These are phyloP conservation scores for Tipula vernalis DNA, from an alignment of 2,888 invertebrate genomes.

Conservation along the genomic window DNA sequence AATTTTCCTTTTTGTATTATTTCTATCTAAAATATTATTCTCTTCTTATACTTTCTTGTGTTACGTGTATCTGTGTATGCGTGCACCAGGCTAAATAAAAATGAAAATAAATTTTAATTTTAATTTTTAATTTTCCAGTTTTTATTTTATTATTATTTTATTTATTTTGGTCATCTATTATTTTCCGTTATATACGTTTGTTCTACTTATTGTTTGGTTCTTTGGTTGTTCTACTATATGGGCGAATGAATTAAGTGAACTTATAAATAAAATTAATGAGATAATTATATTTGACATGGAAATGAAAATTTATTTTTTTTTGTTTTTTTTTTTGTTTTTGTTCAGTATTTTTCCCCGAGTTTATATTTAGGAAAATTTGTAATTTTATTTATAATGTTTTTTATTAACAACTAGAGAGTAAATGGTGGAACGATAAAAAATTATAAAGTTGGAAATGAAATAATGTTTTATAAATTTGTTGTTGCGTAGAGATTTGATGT, in stretches of 20 bases:
- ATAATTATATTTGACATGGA: background rate
- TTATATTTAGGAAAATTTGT: background rate
- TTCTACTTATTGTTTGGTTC: background rate
- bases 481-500: background rate
- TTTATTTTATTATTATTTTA: background rate
- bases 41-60: background rate
- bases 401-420: background rate
- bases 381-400: background rate
- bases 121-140: background rate
- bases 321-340: too few relatives aligned
- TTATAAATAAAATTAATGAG: constrained; percentile 4
- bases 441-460: background rate
- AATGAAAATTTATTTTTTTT: background rate
- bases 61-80: background rate
- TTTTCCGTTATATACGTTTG: background rate
- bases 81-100: background rate
- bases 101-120: background rate
- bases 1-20: background rate
- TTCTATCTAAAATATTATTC: too few relatives aligned
- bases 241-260: background rate
- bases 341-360: background rate
- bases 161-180: background rate
- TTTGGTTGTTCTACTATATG: background rate
- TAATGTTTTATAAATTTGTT: background rate
- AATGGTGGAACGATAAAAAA: background rate